A percentile compares a stretch with the other conserved stretches of the same genome.
phyloP scores from a whole-genome alignment of 2,888 invertebrate genomes.

The Nomada lathburiana region DNA sequence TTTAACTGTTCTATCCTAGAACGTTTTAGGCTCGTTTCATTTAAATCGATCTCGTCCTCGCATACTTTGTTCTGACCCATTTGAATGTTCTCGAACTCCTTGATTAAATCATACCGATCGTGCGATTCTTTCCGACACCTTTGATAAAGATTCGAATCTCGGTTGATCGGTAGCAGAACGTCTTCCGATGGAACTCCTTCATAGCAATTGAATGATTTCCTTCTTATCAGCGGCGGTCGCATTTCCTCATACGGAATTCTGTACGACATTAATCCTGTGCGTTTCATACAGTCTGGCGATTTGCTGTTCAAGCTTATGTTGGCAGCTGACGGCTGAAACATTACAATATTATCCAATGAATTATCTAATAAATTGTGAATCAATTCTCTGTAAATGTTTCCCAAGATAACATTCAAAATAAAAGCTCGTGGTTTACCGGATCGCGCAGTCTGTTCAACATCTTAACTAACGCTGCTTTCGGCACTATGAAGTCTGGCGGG shows the following conservation, averaged over 20 bases:
- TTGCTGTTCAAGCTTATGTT: rapidly evolving
- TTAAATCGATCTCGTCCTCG: not conserved
- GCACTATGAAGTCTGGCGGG: conserved; percentile 40
- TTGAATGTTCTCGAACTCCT: not conserved
- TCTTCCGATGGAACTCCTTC: conserved; percentile 36
- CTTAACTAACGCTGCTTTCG: conserved; percentile 40
- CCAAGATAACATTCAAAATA: no score
- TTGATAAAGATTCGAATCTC: not conserved
- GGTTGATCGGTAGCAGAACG: conserved; percentile 8
- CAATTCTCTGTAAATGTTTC: no score
- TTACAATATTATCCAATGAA: not conserved
- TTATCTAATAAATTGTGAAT: no score
- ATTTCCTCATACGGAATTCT: conserved; percentile 54
- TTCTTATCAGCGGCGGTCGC: conserved; percentile 31
- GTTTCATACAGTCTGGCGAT: rapidly evolving
- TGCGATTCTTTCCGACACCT: not conserved
- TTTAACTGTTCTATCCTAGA: conserved; percentile 50
- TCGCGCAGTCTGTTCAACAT: not conserved
- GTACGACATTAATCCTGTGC: no score
- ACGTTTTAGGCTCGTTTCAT: not conserved
- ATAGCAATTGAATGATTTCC: not conserved
- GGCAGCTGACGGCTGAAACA: not conserved
- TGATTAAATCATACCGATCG: rapidly evolving
- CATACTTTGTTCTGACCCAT: not conserved
- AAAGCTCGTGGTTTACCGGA: conserved; percentile 10